Conservation (phyloP, 2,888 invertebrate species). For the Sepioteuthis lessoniana region DNA sequence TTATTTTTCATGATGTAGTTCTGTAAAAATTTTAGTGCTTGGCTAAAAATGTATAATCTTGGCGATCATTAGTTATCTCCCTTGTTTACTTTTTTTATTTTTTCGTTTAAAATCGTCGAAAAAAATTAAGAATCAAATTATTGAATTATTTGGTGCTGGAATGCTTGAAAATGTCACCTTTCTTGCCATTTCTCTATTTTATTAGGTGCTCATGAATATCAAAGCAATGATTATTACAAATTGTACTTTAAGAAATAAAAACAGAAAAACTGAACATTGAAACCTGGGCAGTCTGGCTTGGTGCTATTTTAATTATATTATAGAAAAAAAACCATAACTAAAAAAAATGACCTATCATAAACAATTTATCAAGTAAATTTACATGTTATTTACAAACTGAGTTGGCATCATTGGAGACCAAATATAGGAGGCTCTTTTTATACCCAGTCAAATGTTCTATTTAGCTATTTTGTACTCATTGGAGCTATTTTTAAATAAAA, state of each 20-base stretch:
- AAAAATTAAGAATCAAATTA: neutral
- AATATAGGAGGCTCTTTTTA: neutral
- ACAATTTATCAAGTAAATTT: neutral
- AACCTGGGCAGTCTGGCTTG: neutral
- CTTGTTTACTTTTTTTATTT: neutral
- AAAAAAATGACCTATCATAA: neutral
- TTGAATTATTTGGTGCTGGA: neutral
- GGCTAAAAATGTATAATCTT: too few species aligned
- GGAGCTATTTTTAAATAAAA: neutral
- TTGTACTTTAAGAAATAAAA: neutral
- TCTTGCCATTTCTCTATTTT: neutral
- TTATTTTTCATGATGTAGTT: too few species aligned
- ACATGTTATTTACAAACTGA: neutral
- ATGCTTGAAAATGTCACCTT: constrained; percentile 16
- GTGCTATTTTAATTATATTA: neutral
- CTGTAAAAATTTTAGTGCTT: too few species aligned
- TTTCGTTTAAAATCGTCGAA: neutral
- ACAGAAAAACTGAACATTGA: neutral
- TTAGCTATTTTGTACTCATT: neutral
- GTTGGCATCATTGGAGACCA: neutral
- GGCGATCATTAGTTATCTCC: neutral
- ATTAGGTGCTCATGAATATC: neutral
- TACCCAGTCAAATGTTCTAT: neutral
- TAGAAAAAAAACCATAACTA: neutral
- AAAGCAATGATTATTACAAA: neutral